Base-by-base conservation (phyloP, 2,797 vertebrate species). In the Xenops minutus region DNA sequence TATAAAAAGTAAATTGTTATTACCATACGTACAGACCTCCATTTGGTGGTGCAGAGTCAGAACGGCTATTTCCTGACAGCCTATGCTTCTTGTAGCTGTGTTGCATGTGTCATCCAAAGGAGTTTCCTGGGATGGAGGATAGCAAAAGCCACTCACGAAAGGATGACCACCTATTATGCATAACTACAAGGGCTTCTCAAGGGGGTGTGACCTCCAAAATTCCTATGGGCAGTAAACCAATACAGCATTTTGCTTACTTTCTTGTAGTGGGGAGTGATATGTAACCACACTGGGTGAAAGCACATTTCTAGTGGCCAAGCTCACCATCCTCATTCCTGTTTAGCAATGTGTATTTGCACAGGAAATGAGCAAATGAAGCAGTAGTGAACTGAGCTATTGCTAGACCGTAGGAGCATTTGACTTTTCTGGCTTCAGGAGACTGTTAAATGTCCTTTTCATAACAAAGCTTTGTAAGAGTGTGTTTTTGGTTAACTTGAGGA, bases 1-100 rank as follows among this genome's bases (percentile, higher is more conserved):
- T 96, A 96, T 96, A 94, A 95, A 96, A 96, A 95, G 92, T 93
- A 96, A 97, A 95, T 95, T 94, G 89, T 91, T 91, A 88, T 88
- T 85, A 81, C 82, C 72, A n/a, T 83, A 83, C n/a, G 29, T 88
- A 77, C 68, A 96, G 87, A 93, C 82, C 91, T 94, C 87, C 11
- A 5, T 92, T 95, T 93, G 85, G 78, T 3, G 16, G 48, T 78
- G 76, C 78, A 88, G 81, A 75, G 84, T 85, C 81, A 46, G 75
- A 91, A 37, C 0, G 8, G 72, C 73, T 91, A 9, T 92, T 95
- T 89, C 73, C 89, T 94, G 66, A 52, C 69, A 88, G 64, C 27
- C 37, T 0, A 0, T 55, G 36, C 73, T 91, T 54, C 5, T 80
- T 71, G 84, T 78, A 85, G 64, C 72, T 64, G 46, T 52, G 49